Base-by-base conservation (phyloP, 2,888 invertebrate genomes). In the Agrotis segetum region DNA sequence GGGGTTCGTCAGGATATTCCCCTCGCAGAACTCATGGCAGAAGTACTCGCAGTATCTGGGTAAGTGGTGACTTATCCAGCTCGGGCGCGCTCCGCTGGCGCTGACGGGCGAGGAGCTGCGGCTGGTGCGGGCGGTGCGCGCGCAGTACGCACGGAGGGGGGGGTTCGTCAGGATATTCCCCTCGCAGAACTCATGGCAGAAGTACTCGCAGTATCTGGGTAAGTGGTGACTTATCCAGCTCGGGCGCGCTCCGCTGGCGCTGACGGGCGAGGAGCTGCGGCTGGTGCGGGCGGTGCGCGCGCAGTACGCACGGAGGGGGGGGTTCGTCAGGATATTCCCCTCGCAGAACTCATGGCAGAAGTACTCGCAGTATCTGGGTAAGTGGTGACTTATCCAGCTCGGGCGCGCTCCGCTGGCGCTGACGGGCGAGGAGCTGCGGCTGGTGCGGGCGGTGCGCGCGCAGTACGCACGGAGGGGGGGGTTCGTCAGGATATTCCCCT, bases 151-250 rank as follows among this genome's bases (percentile, higher is more conserved):
- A 29, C 96, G 99, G 2, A 96, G 98, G 40, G 99, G 99, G 3
- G 99, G 99, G 46, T 99, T 98, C 95, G 98, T 99, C 14, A 94
- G 99, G 61, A 98, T 99, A 86, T 99, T 99, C 94, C 99, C 99
- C 24, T 98, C 98, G 29, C 97, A 98, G 77, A 98, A 99, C 92
- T 98, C 98, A 24, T 99, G 99, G 98, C 97, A 97, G 90, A 97
- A 97, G 89, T 98, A 98, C 91, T 97, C 98, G 17, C 97, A 97
- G 87, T 98, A 98, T n/a, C n/a, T n/a, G n/a, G n/a, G n/a, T n/a
- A n/a, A n/a, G n/a, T n/a, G n/a, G n/a, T n/a, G n/a, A n/a, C n/a
- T n/a, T n/a, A n/a, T n/a, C n/a, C 9, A 77, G 92, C 91, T 56
- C 91, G 61, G 90, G 58, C 91, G 90, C 70, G 71, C 9, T 77